Conservation (phyloP, 2,888 invertebrate genomes). For the Andrena trimmerana region DNA sequence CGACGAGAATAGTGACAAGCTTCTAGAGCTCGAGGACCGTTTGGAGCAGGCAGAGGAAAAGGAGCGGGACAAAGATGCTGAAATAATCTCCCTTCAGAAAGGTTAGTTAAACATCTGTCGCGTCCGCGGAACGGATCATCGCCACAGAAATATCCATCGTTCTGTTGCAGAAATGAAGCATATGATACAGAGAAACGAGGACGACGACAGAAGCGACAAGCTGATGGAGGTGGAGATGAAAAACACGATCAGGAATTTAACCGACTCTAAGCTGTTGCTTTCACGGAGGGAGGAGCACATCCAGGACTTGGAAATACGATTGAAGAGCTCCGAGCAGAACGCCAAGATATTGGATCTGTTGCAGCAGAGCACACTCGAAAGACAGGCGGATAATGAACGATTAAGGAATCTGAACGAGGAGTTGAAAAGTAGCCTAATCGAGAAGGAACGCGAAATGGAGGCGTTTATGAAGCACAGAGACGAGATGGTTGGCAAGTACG, state of each 20-base stretch:
- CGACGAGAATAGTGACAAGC: constrained; percentile 54
- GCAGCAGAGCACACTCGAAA: constrained; percentile 64
- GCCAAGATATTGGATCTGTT: constrained; percentile 54
- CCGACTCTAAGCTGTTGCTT: constrained; percentile 59
- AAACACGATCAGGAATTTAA: constrained; percentile 68
- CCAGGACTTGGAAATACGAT: constrained; percentile 58
- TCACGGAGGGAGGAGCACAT: constrained; percentile 55
- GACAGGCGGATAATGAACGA: constrained; percentile 70
- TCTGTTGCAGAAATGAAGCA: constrained; percentile 71
- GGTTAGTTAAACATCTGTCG: constrained; percentile 59
- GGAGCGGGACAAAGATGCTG: constrained; percentile 78
- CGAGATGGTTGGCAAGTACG: constrained; percentile 75
- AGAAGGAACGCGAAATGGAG: constrained; percentile 76
- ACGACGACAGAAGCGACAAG: constrained; percentile 43
- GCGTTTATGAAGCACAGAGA: constrained; percentile 77
- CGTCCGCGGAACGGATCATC: neutral
- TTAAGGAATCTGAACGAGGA: constrained; percentile 68
- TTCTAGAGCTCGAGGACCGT: constrained; percentile 48
- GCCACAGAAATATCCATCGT: neutral
- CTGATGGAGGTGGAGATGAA: constrained; percentile 77
- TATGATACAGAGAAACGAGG: constrained; percentile 67
- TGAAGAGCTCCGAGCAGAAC: constrained; percentile 62
- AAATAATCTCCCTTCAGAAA: constrained; percentile 78
- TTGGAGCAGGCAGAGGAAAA: constrained; percentile 52
- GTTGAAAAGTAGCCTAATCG: constrained; percentile 62